Percentiles rank a stretch among this genome's conserved stretches.
Evolutionary conservation across 2,888 invertebrate genomes (phyloP).

Genomic region (Thymelicus lineola): DNA sequence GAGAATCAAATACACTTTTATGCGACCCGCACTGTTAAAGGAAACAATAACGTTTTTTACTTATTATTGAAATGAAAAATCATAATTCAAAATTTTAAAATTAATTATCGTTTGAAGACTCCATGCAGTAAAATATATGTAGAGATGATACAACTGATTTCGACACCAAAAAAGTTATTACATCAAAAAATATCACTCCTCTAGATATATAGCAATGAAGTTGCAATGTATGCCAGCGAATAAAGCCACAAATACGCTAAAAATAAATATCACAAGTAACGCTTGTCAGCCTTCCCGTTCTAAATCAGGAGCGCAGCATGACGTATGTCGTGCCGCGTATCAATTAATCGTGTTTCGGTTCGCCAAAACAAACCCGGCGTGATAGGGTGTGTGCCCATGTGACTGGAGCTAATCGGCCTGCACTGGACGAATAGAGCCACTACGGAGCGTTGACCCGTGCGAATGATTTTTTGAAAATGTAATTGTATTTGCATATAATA

Average conservation of each 20-base stretch:
- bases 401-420: not conserved
- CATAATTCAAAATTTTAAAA: too few relatives aligned
- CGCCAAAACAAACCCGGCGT: constrained; percentile 64
- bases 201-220: not conserved
- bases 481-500: not conserved
- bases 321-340: constrained; percentile 65
- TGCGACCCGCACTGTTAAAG: too few relatives aligned
- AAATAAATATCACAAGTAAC: constrained; percentile 9
- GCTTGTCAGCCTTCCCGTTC: constrained; percentile 41
- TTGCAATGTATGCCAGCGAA: too few relatives aligned
- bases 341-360: constrained; percentile 76
- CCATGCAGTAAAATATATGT: too few relatives aligned
- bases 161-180: not conserved
- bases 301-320: constrained; percentile 48
- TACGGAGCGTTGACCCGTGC: too few relatives aligned
- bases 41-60: too few relatives aligned
- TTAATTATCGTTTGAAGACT: too few relatives aligned
- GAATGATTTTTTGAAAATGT: not conserved
- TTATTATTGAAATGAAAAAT: too few relatives aligned
- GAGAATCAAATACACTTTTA: too few relatives aligned
- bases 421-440: not conserved
- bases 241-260: not conserved
- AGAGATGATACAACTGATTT: too few relatives aligned
- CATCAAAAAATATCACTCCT: not conserved
- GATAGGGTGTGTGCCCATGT: constrained; percentile 13